These are phyloP conservation scores for Anguilla pacifica DNA, from an alignment of 2,797 vertebrate species.

Conservation along the genomic window DNA sequence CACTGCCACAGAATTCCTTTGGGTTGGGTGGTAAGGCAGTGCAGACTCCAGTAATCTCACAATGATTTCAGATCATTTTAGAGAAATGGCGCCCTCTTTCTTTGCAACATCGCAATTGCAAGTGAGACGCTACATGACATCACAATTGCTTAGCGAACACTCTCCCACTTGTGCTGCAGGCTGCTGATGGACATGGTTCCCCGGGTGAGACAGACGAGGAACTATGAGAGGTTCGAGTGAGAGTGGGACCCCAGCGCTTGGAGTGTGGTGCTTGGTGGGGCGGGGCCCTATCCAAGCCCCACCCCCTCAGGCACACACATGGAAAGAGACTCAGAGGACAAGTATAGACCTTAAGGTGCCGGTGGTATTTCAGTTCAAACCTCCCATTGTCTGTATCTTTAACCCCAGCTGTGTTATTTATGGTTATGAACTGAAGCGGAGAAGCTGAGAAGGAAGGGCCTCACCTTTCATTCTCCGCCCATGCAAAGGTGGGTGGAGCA, in stretches of 20 bases:
- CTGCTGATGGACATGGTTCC: constrained; percentile 91
- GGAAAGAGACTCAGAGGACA: constrained; percentile 55
- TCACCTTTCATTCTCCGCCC: neutral
- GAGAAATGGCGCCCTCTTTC: constrained; percentile 10
- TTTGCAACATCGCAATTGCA: neutral
- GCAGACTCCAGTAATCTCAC: neutral
- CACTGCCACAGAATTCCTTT: neutral
- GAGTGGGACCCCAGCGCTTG: neutral
- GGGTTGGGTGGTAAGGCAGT: neutral
- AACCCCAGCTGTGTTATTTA: neutral
- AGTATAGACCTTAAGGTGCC: constrained; percentile 52
- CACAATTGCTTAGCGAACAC: neutral
- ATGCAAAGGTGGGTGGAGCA: neutral
- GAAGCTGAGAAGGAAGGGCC: neutral
- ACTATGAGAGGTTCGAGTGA: constrained; percentile 97
- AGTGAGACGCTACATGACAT: neutral
- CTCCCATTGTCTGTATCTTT: constrained; percentile 46
- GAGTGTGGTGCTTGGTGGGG: constrained; percentile 14
- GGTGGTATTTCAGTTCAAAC: constrained; percentile 54
- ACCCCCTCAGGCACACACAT: constrained; percentile 4
- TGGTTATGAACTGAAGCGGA: neutral
- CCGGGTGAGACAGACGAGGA: constrained; percentile 85
- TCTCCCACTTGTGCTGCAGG: constrained; percentile 63
- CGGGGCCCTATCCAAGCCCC: neutral
- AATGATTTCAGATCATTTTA: neutral